phyloP scores from a whole-genome alignment of 2,888 invertebrate genomes.

The Galerucella nymphaeae region DNA sequence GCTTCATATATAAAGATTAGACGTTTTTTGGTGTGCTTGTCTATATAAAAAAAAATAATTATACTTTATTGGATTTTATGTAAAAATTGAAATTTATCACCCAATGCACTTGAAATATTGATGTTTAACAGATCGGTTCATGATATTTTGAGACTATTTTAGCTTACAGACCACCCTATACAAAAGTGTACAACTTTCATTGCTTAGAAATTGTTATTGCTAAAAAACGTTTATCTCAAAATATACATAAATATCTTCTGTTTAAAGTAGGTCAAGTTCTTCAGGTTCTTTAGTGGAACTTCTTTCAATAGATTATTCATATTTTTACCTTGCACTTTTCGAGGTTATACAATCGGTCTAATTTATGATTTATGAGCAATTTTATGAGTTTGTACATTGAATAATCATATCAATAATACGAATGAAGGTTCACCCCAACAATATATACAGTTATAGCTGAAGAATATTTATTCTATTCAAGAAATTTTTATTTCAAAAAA shows the following conservation, averaged over 20 bases:
- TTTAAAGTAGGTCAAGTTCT: constrained; percentile 2
- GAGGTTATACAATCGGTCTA: not conserved
- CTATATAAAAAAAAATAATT: too few species aligned
- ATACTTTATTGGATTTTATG: too few species aligned
- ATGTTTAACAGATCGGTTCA: too few species aligned
- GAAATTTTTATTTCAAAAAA: too few species aligned
- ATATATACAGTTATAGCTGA: not conserved
- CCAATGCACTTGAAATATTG: too few species aligned
- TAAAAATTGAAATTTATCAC: too few species aligned
- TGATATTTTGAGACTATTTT: too few species aligned
- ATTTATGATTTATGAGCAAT: not conserved
- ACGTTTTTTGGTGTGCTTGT: too few species aligned
- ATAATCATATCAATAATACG: not conserved
- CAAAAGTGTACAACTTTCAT: too few species aligned
- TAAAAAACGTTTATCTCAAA: not conserved
- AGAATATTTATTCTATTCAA: not conserved
- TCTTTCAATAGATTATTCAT: not conserved
- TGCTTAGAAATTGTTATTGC: too few species aligned
- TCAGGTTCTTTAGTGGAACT: not conserved
- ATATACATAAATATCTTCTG: not conserved
- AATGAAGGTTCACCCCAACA: not conserved
- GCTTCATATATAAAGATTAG: too few species aligned
- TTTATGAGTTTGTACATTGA: not conserved
- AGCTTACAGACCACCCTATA: too few species aligned
- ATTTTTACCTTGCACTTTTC: not conserved